Conservation (phyloP, 2,888 invertebrate genomes). For the Eueremaeus valkanovi region DNA sequence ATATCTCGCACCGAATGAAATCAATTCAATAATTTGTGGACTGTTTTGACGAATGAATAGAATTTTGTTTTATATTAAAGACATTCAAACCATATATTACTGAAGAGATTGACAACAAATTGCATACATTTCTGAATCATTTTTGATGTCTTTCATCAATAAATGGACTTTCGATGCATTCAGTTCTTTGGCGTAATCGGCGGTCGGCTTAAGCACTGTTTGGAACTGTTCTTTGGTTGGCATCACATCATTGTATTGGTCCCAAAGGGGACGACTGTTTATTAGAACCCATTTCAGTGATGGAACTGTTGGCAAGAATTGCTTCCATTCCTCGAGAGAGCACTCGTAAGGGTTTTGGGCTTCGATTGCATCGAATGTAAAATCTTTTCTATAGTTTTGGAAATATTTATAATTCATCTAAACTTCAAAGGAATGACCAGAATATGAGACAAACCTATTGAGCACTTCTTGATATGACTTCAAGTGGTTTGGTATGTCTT, state of each 20-base stretch:
- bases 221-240: slow-evolving; percentile 29
- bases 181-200: slow-evolving; percentile 37
- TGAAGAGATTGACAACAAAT: neutral
- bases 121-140: slow-evolving; percentile 5
- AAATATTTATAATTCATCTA: slow-evolving; percentile 12
- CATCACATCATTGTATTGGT: slow-evolving; percentile 15
- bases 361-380: slow-evolving; percentile 38
- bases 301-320: slow-evolving; percentile 9
- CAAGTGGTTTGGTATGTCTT: slow-evolving; percentile 38
- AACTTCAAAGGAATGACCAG: neutral
- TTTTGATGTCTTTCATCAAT: slow-evolving; percentile 24
- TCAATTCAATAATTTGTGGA: slow-evolving; percentile 5
- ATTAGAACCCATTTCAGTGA: slow-evolving; percentile 40
- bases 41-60: neutral
- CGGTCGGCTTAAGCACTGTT: neutral
- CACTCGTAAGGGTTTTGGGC: slow-evolving; percentile 41
- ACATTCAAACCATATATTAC: neutral
- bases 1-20: slow-evolving; percentile 36
- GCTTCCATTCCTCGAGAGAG: slow-evolving; percentile 38
- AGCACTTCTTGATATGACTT: slow-evolving; percentile 37
- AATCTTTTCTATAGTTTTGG: slow-evolving; percentile 36
- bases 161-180: slow-evolving; percentile 38
- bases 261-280: slow-evolving; percentile 32
- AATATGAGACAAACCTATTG: slow-evolving; percentile 31
- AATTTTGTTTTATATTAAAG: neutral